Evolutionary conservation across 1,140 invertebrate genomes (phyloP).

Genomic region (Aphelenchoides fujianensis): DNA sequence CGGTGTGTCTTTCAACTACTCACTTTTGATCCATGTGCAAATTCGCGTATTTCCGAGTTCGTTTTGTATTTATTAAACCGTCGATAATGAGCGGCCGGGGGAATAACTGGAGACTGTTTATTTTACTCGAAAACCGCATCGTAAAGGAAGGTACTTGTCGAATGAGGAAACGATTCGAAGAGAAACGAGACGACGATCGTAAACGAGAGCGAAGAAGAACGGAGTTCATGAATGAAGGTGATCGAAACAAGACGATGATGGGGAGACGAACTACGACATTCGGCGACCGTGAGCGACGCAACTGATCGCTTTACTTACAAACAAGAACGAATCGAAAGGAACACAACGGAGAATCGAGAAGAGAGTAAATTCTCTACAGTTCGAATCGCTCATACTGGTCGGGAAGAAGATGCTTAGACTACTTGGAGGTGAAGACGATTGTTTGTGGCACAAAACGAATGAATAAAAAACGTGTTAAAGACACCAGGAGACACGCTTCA

Average conservation of each 20-base stretch:
- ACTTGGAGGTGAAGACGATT: background rate
- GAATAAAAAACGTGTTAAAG: background rate
- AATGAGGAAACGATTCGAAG: background rate
- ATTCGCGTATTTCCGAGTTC: background rate
- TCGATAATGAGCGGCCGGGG: background rate
- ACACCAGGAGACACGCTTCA: conserved; percentile 1
- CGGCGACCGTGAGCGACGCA: too few relatives aligned
- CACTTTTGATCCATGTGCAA: background rate
- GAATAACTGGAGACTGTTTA: background rate
- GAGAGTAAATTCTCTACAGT: background rate
- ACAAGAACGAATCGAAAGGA: background rate
- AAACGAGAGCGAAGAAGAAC: background rate
- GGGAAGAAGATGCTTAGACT: background rate
- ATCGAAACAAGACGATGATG: background rate
- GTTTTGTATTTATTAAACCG: background rate
- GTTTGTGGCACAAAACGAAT: conserved; percentile 1
- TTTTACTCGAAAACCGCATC: too few relatives aligned
- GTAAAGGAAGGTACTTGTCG: too few relatives aligned
- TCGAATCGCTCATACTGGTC: too few relatives aligned
- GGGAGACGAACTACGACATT: too few relatives aligned
- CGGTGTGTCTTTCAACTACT: background rate
- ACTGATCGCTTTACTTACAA: too few relatives aligned
- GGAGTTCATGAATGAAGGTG: background rate
- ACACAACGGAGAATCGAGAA: background rate
- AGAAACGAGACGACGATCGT: background rate